Percentiles rank a stretch among this genome's conserved stretches.
These are phyloP conservation scores for Heliothis virescens DNA, from an alignment of 1,140 invertebrate genomes.

Conservation along the genomic window DNA sequence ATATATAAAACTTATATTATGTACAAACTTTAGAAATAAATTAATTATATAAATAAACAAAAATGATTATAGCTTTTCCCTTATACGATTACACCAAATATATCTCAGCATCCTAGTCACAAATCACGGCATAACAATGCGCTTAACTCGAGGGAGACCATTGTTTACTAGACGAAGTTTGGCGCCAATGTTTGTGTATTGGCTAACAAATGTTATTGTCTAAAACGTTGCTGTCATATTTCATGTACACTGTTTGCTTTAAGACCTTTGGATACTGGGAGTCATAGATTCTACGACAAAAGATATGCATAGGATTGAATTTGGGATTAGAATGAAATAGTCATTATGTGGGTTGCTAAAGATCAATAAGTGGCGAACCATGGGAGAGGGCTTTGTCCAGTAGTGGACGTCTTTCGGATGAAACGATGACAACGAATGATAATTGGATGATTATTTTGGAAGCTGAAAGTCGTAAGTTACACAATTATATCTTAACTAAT, in stretches of 20 bases:
- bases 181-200: slow-evolving; percentile 16
- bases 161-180: slow-evolving; percentile 25
- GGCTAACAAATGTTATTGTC: slow-evolving; percentile 17
- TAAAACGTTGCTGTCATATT: not conserved
- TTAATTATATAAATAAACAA: not conserved
- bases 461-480: too few relatives aligned
- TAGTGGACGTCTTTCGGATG: too few relatives aligned
- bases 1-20: too few relatives aligned
- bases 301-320: too few relatives aligned
- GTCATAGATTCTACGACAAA: not conserved
- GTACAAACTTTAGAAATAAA: too few relatives aligned
- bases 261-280: not conserved
- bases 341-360: too few relatives aligned
- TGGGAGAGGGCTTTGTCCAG: too few relatives aligned
- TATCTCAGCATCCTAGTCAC: not conserved
- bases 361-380: too few relatives aligned
- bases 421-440: too few relatives aligned
- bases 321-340: too few relatives aligned
- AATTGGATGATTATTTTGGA: too few relatives aligned
- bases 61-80: not conserved
- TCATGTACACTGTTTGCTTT: slow-evolving; percentile 18
- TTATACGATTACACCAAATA: not conserved
- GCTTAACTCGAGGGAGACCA: not conserved
- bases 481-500: too few relatives aligned
- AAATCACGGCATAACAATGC: slow-evolving; percentile 20